These are phyloP conservation scores for Simalia tracyae DNA, from an alignment of 2,797 vertebrate genomes.

Conservation along the genomic window DNA sequence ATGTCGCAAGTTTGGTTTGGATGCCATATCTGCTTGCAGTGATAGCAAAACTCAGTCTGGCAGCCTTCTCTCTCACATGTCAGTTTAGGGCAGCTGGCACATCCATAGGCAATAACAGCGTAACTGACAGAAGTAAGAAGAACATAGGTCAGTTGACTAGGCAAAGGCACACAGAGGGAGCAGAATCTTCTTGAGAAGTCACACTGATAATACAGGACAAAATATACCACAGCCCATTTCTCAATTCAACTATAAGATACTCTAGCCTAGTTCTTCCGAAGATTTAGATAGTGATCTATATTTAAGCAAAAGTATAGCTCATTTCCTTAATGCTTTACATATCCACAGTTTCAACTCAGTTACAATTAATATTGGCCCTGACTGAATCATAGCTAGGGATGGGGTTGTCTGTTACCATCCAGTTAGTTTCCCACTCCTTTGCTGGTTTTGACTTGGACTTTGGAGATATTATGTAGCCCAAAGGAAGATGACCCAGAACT, in stretches of 20 bases:
- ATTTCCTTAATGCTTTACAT: background rate
- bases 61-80: conserved; percentile 95
- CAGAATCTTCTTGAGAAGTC: background rate
- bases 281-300: background rate
- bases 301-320: background rate
- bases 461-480: background rate
- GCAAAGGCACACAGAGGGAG: conserved; percentile 25
- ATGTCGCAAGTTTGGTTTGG: conserved; percentile 99
- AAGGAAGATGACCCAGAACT: background rate
- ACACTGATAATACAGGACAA: background rate
- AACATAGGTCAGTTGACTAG: background rate
- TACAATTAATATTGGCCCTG: background rate
- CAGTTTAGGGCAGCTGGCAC: conserved; percentile 96
- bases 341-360: background rate
- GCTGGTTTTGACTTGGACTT: background rate
- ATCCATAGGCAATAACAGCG: conserved; percentile 95
- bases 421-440: background rate
- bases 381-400: background rate
- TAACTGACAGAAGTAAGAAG: conserved; percentile 76
- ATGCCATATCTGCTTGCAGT: conserved; percentile 99
- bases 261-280: background rate
- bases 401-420: background rate
- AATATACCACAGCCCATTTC: background rate
- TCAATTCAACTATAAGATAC: background rate
- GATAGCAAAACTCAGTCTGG: conserved; percentile 97